Percentiles rank a stretch among this genome's conserved stretches.
These are phyloP conservation scores for Pyrocoelia pectoralis DNA, from an alignment of 2,888 invertebrate genomes.

Conservation along the genomic window DNA sequence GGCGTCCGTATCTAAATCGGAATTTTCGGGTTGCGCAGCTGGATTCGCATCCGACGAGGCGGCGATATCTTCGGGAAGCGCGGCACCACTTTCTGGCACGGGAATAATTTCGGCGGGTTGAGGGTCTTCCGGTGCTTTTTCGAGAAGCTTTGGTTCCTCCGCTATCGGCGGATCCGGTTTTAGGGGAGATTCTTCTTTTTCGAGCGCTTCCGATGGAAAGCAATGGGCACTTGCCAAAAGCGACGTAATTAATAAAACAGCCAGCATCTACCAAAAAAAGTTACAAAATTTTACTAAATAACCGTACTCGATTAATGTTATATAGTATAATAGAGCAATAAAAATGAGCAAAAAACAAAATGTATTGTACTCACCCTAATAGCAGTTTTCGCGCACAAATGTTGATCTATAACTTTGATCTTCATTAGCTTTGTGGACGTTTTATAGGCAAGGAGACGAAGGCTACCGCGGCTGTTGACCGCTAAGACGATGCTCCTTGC, in stretches of 20 bases:
- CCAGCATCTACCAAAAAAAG: conserved; percentile 20
- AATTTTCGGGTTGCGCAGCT: conserved; percentile 15
- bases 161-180: background rate
- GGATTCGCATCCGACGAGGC: conserved; percentile 14
- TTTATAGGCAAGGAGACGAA: conserved; percentile 30
- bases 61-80: conserved; percentile 16
- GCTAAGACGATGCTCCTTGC: conserved; percentile 37
- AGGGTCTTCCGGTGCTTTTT: background rate
- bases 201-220: background rate
- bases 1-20: conserved; percentile 38
- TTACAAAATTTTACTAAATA: background rate
- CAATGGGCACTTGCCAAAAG: conserved; percentile 13
- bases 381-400: conserved; percentile 20
- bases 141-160: background rate
- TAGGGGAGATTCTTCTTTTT: background rate
- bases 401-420: conserved; percentile 24
- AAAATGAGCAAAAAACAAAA: conserved; percentile 7
- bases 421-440: conserved; percentile 24
- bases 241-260: conserved; percentile 7
- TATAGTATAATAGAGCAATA: too few species aligned
- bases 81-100: conserved; percentile 7
- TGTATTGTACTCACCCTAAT: conserved; percentile 17
- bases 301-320: too few species aligned
- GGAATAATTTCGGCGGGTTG: background rate
- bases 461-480: conserved; percentile 38